Evolutionary conservation across 2,113 vertebrate genomes (phyloP).

Genomic region (Tragelaphus strepsiceros): DNA sequence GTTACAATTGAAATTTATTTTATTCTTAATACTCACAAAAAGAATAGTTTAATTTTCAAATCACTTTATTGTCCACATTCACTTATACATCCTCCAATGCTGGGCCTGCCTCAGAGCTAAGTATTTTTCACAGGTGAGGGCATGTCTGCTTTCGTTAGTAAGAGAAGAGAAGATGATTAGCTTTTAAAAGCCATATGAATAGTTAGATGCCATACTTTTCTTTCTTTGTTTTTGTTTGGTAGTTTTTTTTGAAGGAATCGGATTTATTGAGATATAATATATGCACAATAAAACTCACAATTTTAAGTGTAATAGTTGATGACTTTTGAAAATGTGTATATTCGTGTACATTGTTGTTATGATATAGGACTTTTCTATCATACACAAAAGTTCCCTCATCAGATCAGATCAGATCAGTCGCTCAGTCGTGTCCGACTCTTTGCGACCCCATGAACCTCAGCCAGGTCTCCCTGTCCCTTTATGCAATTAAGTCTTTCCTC

Average conservation of each 20-base stretch:
- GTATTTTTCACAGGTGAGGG: neutral
- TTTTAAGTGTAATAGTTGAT: neutral
- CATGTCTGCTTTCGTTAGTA: neutral
- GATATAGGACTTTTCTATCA: neutral
- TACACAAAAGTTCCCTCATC: neutral
- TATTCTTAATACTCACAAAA: neutral
- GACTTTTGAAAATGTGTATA: neutral
- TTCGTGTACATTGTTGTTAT: neutral
- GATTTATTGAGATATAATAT: neutral
- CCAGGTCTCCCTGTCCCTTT: neutral
- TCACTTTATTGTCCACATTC: neutral
- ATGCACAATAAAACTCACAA: neutral
- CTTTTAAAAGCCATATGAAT: neutral
- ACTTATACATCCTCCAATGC: neutral
- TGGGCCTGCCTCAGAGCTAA: neutral
- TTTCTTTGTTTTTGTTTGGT: neutral
- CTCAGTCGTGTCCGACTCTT: no score
- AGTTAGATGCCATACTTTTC: neutral
- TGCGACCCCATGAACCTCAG: no score
- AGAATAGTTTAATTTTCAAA: neutral
- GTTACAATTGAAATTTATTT: neutral
- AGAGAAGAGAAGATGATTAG: neutral
- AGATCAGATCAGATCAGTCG: no score
- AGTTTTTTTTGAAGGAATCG: neutral
- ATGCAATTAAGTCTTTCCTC: neutral